Evolutionary conservation across 2,888 invertebrate genomes (phyloP), one percentile per base, ranked within the genome.

Genomic region (Atrina japonica): DNA sequence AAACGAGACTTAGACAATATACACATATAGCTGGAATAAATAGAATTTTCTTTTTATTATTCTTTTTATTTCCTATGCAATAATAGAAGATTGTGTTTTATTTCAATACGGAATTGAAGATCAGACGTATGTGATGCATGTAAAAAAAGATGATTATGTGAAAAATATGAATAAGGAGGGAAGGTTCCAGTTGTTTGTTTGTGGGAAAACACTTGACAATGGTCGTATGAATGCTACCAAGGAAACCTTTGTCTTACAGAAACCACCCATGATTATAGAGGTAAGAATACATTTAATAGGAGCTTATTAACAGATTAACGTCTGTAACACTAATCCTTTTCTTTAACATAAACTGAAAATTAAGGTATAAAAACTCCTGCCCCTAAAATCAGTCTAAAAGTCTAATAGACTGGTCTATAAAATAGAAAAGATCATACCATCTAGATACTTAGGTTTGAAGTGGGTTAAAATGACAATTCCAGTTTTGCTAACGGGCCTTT

Each of bases 131-230:
- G 53, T 41, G 25, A 66, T 86, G 63, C 47, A 61, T 6, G 66
- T 84, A 1, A 55, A 69, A 1, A 59, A 70, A 7, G 72, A 75
- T 6, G 77, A 81, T 0, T 88, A 85, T 66, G 70, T 73, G 41
- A 65, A 45, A 27, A 63, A 68, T 18, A 77, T 87, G 78, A 84
- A 83, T 45, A 75, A 80, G 1, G 86, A 85, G 47, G 83, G 82
- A 3, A 58, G 66, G 23, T 74, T 87, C 52, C 78, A 81, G 58
- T 53, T 85, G 21, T 83, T 75, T 50, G 79, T 74, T 6, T 56
- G 68, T 25, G 83, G 83, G 29, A 68, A 72, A 35, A 86, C 85
- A 14, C 27, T 71, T 7, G 75, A 81, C 35, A 85, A 84, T 6
- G 73, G 75, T 7, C 80, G 79, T 41, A 23, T 75, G 65, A 81